These are phyloP conservation scores for Rhynchomys soricoides DNA, from an alignment of 2,113 vertebrate species.

Conservation along the genomic window DNA sequence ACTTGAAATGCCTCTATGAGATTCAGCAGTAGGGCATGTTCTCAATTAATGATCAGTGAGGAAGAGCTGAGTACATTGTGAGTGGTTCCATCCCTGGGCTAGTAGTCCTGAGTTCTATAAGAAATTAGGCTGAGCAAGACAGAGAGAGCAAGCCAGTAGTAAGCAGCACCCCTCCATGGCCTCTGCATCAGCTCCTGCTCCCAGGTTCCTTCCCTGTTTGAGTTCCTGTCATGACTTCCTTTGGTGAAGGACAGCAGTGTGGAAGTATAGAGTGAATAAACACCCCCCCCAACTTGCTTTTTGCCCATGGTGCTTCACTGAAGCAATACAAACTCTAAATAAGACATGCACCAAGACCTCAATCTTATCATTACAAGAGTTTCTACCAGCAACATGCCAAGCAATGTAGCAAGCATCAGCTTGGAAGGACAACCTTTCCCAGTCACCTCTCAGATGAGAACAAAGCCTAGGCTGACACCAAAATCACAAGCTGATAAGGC, in stretches of 20 bases:
- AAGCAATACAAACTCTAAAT: neutral
- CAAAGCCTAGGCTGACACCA: neutral
- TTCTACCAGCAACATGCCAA: neutral
- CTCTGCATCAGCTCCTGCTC: neutral
- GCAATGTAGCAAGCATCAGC: neutral
- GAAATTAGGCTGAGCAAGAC: neutral
- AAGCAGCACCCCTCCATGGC: neutral
- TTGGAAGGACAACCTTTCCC: neutral
- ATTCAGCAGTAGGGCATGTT: neutral
- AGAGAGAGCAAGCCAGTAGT: neutral
- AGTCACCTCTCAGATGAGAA: neutral
- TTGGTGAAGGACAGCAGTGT: neutral
- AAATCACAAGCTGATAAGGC: neutral
- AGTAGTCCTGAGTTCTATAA: neutral
- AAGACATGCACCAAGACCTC: neutral
- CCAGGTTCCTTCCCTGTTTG: neutral
- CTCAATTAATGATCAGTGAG: neutral
- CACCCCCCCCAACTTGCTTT: neutral
- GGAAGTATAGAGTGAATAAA: neutral
- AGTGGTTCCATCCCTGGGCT: neutral
- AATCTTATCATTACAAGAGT: neutral
- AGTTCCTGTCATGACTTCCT: neutral
- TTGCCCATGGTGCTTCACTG: neutral
- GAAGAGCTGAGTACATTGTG: neutral
- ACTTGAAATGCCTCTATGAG: neutral